Evolutionary conservation across 2,797 vertebrate species (phyloP).

Genomic region (Microtus californicus): DNA sequence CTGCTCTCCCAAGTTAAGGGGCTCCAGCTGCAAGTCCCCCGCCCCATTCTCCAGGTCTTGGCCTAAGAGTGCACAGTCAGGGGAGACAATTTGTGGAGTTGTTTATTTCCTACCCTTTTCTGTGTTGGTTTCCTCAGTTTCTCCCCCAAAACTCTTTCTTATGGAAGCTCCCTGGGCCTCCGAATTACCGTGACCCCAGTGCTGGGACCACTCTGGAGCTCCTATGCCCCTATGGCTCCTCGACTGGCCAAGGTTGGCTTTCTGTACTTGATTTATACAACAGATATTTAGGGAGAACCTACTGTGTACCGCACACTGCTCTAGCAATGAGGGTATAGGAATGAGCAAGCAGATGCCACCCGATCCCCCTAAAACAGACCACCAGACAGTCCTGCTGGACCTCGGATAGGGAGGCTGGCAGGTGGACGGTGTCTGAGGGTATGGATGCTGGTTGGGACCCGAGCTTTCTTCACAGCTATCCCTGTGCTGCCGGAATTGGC

Average conservation of each 20-base stretch:
- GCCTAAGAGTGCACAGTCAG: background rate
- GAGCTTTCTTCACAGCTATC: background rate
- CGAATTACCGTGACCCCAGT: background rate
- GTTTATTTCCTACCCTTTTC: background rate
- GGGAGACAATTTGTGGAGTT: background rate
- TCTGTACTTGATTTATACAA: background rate
- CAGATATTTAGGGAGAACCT: background rate
- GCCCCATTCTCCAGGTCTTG: background rate
- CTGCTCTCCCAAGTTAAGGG: background rate
- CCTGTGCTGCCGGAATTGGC: no score
- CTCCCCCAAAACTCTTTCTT: background rate
- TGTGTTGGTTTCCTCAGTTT: background rate
- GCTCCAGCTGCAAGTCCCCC: background rate
- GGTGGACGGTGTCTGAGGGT: background rate
- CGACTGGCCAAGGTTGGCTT: background rate
- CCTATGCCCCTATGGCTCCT: background rate
- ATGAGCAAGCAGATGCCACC: background rate
- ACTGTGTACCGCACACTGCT: background rate
- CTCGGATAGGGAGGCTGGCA: no score
- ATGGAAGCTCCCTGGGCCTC: background rate
- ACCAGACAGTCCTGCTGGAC: background rate
- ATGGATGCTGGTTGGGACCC: background rate
- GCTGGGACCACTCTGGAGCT: background rate
- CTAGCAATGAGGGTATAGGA: background rate
- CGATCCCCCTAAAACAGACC: background rate